Base-by-base conservation (phyloP, 2,113 vertebrate genomes). In the Cavia porcellus region DNA sequence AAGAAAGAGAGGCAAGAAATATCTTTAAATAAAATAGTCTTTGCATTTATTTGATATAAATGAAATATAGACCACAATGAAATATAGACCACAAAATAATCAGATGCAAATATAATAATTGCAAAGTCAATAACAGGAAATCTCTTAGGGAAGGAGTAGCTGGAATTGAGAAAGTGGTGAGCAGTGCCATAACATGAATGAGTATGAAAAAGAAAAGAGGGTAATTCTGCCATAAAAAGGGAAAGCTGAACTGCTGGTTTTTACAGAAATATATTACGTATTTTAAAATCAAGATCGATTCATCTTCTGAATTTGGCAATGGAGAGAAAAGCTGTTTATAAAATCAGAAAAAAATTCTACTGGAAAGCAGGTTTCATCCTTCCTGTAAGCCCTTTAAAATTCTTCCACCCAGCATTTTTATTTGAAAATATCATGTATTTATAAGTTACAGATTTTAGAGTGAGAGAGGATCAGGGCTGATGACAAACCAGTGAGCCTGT, bases 351-450 rank as follows among this genome's bases (percentile, higher is more conserved):
- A 80, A 25, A 24, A 7, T 89, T 2, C 7, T 62, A 2, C 14
- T 74, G 9, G 5, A 87, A 7, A 24, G 22, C 5, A 70, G n/a
- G 12, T 17, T 61, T 86, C n/a, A 19, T 17, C 12, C 25, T 82
- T 96, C 38, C 17, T 72, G 47, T 38, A 45, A 88, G 57, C 30
- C 20, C 28, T 75, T 66, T 83, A 83, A 50, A 17, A 75, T 86
- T 89, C 80, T 92, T 64, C 80, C 35, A 80, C 17, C 20, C n/a
- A 64, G 13, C 5, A 19, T 62, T 83, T 15, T 70, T 83, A 50
- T 86, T 95, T 95, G 74, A 79, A 86, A 86, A 94, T 66, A 28
- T 38, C 38, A 47, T 70, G 75, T 25, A 55, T 89, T 66, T 84
- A 1, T 68, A 62, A 83, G 35, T 22, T 83, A 32, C 35, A 62